phyloP scores from a whole-genome alignment of 2,888 invertebrate genomes.

The Panzeria rudis region DNA sequence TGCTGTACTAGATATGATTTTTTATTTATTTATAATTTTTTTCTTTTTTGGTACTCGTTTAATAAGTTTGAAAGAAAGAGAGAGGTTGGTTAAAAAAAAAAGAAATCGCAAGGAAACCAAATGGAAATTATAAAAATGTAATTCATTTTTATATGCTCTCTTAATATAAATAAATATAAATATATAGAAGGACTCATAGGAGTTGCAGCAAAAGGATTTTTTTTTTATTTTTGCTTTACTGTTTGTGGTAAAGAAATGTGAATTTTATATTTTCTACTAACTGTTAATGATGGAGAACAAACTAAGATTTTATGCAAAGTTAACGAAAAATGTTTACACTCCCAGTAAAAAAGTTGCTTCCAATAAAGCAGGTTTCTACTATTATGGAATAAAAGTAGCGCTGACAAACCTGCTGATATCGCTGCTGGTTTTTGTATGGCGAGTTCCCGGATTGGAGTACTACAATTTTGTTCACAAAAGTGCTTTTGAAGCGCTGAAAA shows the following conservation, averaged over 20 bases:
- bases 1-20: conserved; percentile 39
- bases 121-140: conserved; percentile 54
- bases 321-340: conserved; percentile 5
- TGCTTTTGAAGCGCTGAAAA: too few species aligned
- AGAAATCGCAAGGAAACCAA: conserved; percentile 40
- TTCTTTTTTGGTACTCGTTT: conserved; percentile 5
- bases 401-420: too few species aligned
- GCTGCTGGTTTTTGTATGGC: too few species aligned
- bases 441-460: too few species aligned
- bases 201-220: conserved; percentile 25
- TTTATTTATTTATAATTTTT: conserved; percentile 3
- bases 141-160: conserved; percentile 59
- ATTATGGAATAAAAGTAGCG: too few species aligned
- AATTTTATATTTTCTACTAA: conserved; percentile 24
- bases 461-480: too few species aligned
- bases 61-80: conserved; percentile 35
- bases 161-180: conserved; percentile 50
- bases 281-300: conserved; percentile 26
- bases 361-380: too few species aligned
- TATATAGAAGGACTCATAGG: conserved; percentile 49
- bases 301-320: background rate
- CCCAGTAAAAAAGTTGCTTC: too few species aligned
- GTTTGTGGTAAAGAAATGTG: conserved; percentile 40
- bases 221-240: background rate
- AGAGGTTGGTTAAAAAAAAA: background rate